Evolutionary conservation across 2,888 invertebrate genomes (phyloP).

Genomic region (Keiferia lycopersicella): DNA sequence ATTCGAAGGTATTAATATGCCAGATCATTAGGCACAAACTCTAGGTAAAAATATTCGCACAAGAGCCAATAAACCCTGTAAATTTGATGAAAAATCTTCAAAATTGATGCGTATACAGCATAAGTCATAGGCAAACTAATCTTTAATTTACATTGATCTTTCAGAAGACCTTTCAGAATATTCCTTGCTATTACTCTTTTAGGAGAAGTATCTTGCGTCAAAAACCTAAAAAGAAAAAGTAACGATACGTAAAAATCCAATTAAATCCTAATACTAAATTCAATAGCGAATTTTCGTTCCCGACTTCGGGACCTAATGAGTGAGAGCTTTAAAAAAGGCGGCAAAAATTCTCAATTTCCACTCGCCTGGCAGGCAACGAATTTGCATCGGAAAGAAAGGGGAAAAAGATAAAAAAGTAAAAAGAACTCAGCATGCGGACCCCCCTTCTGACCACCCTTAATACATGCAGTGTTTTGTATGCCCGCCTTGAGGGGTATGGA

Average conservation of each 20-base stretch:
- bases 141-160: too few species aligned
- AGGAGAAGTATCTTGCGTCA: background rate
- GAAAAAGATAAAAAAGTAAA: conserved; percentile 42
- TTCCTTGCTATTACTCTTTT: too few species aligned
- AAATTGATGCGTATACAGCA: too few species aligned
- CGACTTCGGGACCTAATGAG: conserved; percentile 21
- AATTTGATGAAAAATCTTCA: too few species aligned
- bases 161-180: too few species aligned
- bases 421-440: background rate
- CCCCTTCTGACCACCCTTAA: conserved; percentile 21
- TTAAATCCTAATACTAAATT: conserved; percentile 16
- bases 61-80: too few species aligned
- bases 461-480: conserved; percentile 19
- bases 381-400: conserved; percentile 73
- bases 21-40: too few species aligned
- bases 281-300: conserved; percentile 14
- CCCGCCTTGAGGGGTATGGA: background rate
- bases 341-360: conserved; percentile 64
- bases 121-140: too few species aligned
- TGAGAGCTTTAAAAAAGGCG: conserved; percentile 16
- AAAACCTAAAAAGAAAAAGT: background rate
- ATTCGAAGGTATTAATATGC: background rate
- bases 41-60: too few species aligned
- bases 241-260: background rate
- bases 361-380: conserved; percentile 50